These are phyloP conservation scores for Chinchilla lanigera DNA, from an alignment of 2,113 vertebrate species.

Conservation along the genomic window DNA sequence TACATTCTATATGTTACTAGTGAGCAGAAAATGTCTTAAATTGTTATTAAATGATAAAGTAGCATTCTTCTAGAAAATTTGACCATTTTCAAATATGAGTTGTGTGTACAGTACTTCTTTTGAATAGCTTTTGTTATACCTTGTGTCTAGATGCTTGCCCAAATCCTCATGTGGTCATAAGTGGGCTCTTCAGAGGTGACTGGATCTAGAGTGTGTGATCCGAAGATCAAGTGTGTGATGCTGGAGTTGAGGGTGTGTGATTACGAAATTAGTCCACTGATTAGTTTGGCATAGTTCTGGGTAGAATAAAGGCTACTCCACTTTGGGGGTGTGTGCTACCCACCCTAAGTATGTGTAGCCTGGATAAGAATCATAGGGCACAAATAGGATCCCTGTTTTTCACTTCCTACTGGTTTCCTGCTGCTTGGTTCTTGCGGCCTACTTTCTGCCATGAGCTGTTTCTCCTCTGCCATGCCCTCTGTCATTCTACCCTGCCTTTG, in stretches of 20 bases:
- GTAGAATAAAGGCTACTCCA: not conserved
- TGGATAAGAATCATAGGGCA: not conserved
- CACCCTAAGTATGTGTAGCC: not conserved
- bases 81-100: not conserved
- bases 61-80: not conserved
- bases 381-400: not conserved
- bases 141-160: not conserved
- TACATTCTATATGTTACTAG: not conserved
- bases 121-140: not conserved
- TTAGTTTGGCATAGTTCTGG: not conserved
- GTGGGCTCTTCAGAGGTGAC: not conserved
- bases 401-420: not conserved
- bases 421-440: too few relatives aligned
- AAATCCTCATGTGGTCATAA: not conserved
- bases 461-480: not conserved
- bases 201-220: not conserved
- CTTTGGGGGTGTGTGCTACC: not conserved
- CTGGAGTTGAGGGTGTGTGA: not conserved
- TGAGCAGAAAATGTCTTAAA: not conserved
- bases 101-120: not conserved
- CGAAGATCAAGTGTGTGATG: not conserved
- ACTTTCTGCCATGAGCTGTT: not conserved
- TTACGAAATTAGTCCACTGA: not conserved
- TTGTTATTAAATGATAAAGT: not conserved
- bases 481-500: not conserved